Conservation (phyloP, 2,888 invertebrate genomes). For the Platerodrilus igneus region DNA sequence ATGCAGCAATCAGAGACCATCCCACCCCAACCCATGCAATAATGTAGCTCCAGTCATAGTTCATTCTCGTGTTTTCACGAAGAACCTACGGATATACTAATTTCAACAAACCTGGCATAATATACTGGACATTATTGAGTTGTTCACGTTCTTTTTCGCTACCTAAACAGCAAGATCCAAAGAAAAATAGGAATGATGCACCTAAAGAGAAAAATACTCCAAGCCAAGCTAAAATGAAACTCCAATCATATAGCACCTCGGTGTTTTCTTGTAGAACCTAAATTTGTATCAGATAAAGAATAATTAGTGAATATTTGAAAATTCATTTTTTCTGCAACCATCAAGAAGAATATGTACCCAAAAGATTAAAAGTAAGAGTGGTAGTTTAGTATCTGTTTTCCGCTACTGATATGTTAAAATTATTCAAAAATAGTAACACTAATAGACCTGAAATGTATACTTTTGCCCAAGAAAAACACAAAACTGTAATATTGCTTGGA, state of each 20-base stretch:
- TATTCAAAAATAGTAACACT: too few relatives aligned
- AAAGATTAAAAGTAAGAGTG: too few relatives aligned
- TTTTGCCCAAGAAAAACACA: too few relatives aligned
- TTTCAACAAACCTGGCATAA: slow-evolving; percentile 70
- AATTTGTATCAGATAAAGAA: too few relatives aligned
- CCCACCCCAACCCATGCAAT: slow-evolving; percentile 96
- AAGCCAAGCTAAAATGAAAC: slow-evolving; percentile 80
- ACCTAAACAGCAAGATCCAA: slow-evolving; percentile 72
- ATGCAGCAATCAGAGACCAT: slow-evolving; percentile 84
- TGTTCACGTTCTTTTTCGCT: slow-evolving; percentile 70
- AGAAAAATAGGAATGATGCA: slow-evolving; percentile 73
- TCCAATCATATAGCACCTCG: slow-evolving; percentile 76
- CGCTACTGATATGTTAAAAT: too few relatives aligned
- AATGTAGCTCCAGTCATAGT: slow-evolving; percentile 97
- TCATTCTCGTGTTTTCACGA: slow-evolving; percentile 76
- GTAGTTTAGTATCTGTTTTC: too few relatives aligned
- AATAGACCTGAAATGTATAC: too few relatives aligned
- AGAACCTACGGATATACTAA: slow-evolving; percentile 61
- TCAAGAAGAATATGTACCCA: too few relatives aligned
- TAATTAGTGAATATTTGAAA: slow-evolving; percentile 5
- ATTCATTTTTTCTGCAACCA: too few relatives aligned
- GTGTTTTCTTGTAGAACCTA: slow-evolving; percentile 71
- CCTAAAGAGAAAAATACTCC: slow-evolving; percentile 72
- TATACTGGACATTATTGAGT: slow-evolving; percentile 79
- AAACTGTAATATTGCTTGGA: too few relatives aligned